Evolutionary conservation across 2,888 invertebrate species (phyloP), one percentile per base, ranked within the genome.

Genomic region (Sicus ferrugineus): DNA sequence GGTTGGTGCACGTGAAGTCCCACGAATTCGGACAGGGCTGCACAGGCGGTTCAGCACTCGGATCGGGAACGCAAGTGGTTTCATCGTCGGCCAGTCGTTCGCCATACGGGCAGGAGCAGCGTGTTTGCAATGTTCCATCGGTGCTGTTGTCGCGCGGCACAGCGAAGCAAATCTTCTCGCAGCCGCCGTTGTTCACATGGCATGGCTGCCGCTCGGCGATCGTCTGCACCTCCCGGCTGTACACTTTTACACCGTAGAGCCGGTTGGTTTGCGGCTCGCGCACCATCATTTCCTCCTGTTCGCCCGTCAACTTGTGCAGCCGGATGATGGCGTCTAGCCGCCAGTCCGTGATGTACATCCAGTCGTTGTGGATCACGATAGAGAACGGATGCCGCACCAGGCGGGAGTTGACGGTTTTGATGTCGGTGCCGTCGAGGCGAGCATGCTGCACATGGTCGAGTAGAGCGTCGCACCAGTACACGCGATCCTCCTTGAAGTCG

Each of bases 321-420:
- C 95, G 89, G 14, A 97, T 92, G 67, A 98, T 97, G 0, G 97
- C 96, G 83, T 98, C 97, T 59, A 97, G 85, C 61, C 98, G 88
- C 96, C 98, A 98, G 84, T 99, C 98, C 0, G 98, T 97, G 59
- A 97, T 96, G 84, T 97, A 99, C 90, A 98, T 93, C 88, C 93
- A 95, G 28, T 96, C 93, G 74, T 90, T 89, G 82, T 94, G 91
- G 71, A 97, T 93, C 0, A 96, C 95, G 56, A 98, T 94, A 4
- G 93, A 96, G 87, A 96, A 96, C 0, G 96, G 96, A 88, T 95
- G 96, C 66, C 93, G 88, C 67, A 95, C 96, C 11, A 96, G 86
- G 63, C 92, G 88, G 0, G 96, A 96, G 78, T 92, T 93, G 0
- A 98, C 93, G 0, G 96, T 97, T 77, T 91, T 91, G 0, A 97